Conservation (phyloP, 2,888 invertebrate genomes). For the Dicroscelio sp. region DNA sequence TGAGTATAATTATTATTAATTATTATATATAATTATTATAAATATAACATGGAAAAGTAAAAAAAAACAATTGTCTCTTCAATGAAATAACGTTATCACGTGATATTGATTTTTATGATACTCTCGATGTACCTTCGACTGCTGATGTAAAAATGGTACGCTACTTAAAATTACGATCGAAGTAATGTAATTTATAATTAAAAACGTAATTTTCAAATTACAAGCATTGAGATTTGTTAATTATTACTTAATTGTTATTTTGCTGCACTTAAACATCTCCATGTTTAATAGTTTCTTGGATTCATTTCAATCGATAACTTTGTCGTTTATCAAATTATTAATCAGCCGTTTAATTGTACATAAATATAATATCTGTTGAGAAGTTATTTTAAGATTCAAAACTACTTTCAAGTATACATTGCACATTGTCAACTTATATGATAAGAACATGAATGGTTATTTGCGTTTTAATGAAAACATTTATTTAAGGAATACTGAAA, state of each 20-base stretch:
- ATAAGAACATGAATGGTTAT: too few species aligned
- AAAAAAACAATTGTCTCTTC: conserved; percentile 72
- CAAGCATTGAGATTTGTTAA: conserved; percentile 48
- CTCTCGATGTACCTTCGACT: conserved; percentile 76
- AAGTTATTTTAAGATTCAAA: too few species aligned
- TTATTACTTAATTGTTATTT: conserved; percentile 13
- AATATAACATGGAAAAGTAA: conserved; percentile 74
- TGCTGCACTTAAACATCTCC: too few species aligned
- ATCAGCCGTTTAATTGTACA: too few species aligned
- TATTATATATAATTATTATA: conserved; percentile 78
- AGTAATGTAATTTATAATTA: conserved; percentile 80
- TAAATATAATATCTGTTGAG: too few species aligned
- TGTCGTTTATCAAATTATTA: too few species aligned
- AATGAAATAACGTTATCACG: conserved; percentile 73
- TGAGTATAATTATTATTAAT: conserved; percentile 77
- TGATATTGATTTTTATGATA: conserved; percentile 69
- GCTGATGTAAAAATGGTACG: conserved; percentile 77
- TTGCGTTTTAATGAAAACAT: too few species aligned
- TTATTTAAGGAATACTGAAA: too few species aligned
- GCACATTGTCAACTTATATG: too few species aligned
- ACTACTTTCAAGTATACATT: too few species aligned
- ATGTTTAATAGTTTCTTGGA: too few species aligned
- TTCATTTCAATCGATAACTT: too few species aligned
- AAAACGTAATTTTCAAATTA: conserved; percentile 76
- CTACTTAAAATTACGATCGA: conserved; percentile 73